Evolutionary conservation across 2,888 invertebrate genomes (phyloP).

Genomic region (Eilema sororculum): DNA sequence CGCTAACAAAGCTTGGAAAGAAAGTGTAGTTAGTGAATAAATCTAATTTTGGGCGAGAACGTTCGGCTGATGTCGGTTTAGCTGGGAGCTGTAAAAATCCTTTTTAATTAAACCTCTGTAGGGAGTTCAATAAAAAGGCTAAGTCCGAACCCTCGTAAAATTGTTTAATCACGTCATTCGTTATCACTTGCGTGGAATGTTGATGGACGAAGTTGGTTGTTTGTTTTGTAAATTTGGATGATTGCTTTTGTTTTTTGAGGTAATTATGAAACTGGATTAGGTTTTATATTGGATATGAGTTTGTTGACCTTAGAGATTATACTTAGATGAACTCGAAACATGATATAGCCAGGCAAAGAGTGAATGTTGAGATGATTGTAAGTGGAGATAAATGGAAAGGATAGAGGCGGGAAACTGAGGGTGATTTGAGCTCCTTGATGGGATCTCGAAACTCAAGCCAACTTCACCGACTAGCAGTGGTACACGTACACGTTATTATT

Average conservation of each 20-base stretch:
- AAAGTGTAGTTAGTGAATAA: slow-evolving; percentile 19
- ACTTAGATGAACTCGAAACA: too few species aligned
- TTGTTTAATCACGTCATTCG: slow-evolving; percentile 36
- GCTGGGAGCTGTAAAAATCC: slow-evolving; percentile 31
- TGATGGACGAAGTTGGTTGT: slow-evolving; percentile 9
- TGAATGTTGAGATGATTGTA: too few species aligned
- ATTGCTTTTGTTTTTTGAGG: too few species aligned
- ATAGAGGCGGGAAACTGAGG: too few species aligned
- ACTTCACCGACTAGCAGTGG: too few species aligned
- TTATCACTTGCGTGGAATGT: slow-evolving; percentile 26
- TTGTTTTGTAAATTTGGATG: not conserved
- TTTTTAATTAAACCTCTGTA: slow-evolving; percentile 46
- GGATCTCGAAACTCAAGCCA: too few species aligned
- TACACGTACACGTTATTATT: too few species aligned
- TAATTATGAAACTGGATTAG: not conserved
- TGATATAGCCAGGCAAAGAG: too few species aligned
- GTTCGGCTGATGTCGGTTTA: slow-evolving; percentile 19
- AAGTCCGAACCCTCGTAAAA: slow-evolving; percentile 37
- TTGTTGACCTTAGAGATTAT: too few species aligned
- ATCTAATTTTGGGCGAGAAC: slow-evolving; percentile 37
- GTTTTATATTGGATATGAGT: not conserved
- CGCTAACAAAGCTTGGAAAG: slow-evolving; percentile 19
- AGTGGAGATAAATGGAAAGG: too few species aligned
- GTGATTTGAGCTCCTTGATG: too few species aligned
- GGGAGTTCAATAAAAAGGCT: slow-evolving; percentile 13